Evolutionary conservation across 2,113 vertebrate species (phyloP).

Genomic region (Laterallus jamaicensis): DNA sequence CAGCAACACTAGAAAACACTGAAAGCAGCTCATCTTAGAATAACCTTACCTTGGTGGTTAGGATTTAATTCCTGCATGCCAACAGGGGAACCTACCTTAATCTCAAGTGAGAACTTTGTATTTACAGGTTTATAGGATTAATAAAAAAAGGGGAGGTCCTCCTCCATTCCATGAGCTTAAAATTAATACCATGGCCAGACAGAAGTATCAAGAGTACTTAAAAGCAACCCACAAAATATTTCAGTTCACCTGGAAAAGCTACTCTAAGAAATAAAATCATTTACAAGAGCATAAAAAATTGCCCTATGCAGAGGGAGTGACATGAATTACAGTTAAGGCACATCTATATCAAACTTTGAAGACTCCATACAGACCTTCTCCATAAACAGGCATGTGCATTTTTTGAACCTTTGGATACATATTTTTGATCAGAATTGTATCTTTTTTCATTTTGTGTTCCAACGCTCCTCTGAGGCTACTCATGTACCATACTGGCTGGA

Average conservation of each 20-base stretch:
- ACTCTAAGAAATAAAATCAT: neutral
- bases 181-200: neutral
- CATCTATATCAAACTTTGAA: neutral
- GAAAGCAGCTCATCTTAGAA: neutral
- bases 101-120: neutral
- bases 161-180: neutral
- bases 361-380: neutral
- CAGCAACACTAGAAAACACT: neutral
- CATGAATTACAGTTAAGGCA: neutral
- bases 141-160: neutral
- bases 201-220: neutral
- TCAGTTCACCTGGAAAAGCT: neutral
- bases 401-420: neutral
- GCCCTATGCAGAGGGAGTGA: neutral
- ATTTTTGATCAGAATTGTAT: neutral
- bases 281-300: neutral
- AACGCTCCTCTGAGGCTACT: slow-evolving; percentile 44
- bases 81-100: neutral
- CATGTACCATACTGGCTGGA: slow-evolving; percentile 37
- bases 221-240: neutral
- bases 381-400: neutral
- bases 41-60: neutral
- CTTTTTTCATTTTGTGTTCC: slow-evolving; percentile 14
- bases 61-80: neutral
- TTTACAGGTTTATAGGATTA: neutral